Evolutionary conservation across 2,113 vertebrate species (phyloP).

Genomic region (Clarias magur): DNA sequence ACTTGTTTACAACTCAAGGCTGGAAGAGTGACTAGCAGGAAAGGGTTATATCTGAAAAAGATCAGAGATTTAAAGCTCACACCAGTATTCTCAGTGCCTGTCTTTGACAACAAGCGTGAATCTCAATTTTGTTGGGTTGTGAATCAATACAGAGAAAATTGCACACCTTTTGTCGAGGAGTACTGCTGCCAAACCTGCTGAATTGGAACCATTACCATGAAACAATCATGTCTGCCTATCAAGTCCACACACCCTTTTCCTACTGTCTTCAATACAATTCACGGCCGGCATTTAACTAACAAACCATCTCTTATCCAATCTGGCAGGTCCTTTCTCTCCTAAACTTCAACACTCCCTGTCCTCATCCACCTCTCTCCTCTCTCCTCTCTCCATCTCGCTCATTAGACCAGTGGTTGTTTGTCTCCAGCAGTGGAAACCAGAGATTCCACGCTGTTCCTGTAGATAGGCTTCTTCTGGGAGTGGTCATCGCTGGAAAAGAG

Average conservation of each 20-base stretch:
- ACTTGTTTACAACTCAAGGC: slow-evolving; percentile 17
- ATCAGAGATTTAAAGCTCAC: slow-evolving; percentile 37
- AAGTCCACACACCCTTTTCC: slow-evolving; percentile 46
- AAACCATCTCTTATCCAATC: slow-evolving; percentile 51
- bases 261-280: slow-evolving; percentile 59
- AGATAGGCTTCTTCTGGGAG: slow-evolving; percentile 79
- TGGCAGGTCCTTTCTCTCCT: slow-evolving; percentile 31
- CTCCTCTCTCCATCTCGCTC: slow-evolving; percentile 26
- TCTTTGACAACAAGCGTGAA: slow-evolving; percentile 51
- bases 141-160: slow-evolving; percentile 70
- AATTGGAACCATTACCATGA: slow-evolving; percentile 43
- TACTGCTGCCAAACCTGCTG: slow-evolving; percentile 28
- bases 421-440: slow-evolving; percentile 67
- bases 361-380: slow-evolving; percentile 41
- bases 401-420: slow-evolving; percentile 76
- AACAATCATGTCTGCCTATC: slow-evolving; percentile 59
- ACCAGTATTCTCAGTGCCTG: slow-evolving; percentile 29
- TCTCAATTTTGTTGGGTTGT: slow-evolving; percentile 55
- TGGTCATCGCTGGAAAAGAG: slow-evolving; percentile 69
- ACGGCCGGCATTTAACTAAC: slow-evolving; percentile 30
- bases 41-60: slow-evolving; percentile 33
- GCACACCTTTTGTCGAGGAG: slow-evolving; percentile 61
- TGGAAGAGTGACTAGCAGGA: slow-evolving; percentile 6
- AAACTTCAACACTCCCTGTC: slow-evolving; percentile 16
- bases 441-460: slow-evolving; percentile 71